A percentile compares a stretch with the other conserved stretches of the same genome.
Conservation (phyloP, 2,888 invertebrate species). For the Lasius fuliginosus region DNA sequence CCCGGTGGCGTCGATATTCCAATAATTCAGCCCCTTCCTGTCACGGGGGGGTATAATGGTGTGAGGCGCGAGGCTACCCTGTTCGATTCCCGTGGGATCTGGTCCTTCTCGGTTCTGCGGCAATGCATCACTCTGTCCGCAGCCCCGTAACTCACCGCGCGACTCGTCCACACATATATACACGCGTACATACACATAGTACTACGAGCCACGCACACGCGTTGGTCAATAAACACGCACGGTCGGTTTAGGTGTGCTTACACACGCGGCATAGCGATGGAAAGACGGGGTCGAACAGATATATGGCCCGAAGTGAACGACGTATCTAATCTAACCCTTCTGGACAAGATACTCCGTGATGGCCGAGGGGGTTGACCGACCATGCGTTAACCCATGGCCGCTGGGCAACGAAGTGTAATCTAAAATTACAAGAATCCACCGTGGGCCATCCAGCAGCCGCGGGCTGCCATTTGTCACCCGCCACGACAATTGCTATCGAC, state of each 20-base stretch:
- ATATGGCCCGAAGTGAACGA: conserved; percentile 83
- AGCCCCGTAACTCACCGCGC: conserved; percentile 84
- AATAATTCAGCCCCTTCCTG: conserved; percentile 83
- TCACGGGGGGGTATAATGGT: conserved; percentile 80
- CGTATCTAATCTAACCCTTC: conserved; percentile 86
- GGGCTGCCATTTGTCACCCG: conserved; percentile 70
- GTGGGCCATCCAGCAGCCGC: conserved; percentile 38
- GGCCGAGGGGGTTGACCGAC: conserved; percentile 71
- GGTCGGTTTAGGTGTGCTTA: conserved; percentile 48
- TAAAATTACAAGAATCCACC: conserved; percentile 78
- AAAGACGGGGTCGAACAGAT: conserved; percentile 82
- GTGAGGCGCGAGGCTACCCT: conserved; percentile 82
- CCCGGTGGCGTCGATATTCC: conserved; percentile 84
- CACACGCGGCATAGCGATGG: conserved; percentile 76
- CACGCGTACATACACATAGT: background rate
- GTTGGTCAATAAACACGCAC: background rate
- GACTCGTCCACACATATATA: conserved; percentile 61
- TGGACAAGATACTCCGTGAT: conserved; percentile 84
- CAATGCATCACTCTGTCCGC: conserved; percentile 86
- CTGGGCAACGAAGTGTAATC: conserved; percentile 74
- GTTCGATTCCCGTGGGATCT: conserved; percentile 85
- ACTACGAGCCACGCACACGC: background rate
- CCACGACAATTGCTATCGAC: conserved; percentile 72
- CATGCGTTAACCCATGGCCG: conserved; percentile 75
- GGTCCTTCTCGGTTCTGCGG: conserved; percentile 83